phyloP scores from a whole-genome alignment of 92 coral and sea anemone species.

The Phenganax marumi region DNA sequence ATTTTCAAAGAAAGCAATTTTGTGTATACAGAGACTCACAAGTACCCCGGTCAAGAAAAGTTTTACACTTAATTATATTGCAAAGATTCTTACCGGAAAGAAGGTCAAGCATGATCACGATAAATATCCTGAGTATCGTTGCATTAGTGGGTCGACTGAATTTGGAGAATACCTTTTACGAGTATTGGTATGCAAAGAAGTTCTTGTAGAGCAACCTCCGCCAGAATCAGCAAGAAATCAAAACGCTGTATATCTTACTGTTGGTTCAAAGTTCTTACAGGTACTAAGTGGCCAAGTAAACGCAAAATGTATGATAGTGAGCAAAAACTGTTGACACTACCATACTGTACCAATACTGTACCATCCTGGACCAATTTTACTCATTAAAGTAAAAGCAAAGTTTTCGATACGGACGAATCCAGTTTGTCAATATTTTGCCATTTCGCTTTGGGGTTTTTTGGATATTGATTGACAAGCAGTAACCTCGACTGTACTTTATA shows the following conservation, averaged over 20 bases:
- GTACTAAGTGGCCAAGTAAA: neutral
- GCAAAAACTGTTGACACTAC: neutral
- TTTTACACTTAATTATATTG: slow-evolving; percentile 6
- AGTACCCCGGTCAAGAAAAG: neutral
- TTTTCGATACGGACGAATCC: neutral
- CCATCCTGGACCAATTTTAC: neutral
- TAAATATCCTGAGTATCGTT: slow-evolving; percentile 15
- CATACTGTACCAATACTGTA: too few species aligned
- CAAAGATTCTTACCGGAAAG: slow-evolving; percentile 18
- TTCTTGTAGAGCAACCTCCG: neutral
- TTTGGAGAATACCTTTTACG: neutral
- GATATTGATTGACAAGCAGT: neutral
- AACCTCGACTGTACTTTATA: neutral
- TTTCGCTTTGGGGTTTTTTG: too few species aligned
- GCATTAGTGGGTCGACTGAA: neutral
- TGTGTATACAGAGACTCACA: slow-evolving; percentile 6
- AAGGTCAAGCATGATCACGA: slow-evolving; percentile 20
- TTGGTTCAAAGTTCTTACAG: neutral
- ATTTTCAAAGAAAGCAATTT: slow-evolving; percentile 13
- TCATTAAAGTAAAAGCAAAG: neutral
- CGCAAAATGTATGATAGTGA: neutral
- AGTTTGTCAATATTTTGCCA: neutral
- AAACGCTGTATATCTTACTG: neutral
- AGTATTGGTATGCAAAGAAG: slow-evolving; percentile 1
- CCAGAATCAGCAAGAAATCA: neutral